A percentile compares a stretch with the other conserved stretches of the same genome.
Conservation (phyloP, 1,140 invertebrate genomes). For the Cherax quadricarinatus region DNA sequence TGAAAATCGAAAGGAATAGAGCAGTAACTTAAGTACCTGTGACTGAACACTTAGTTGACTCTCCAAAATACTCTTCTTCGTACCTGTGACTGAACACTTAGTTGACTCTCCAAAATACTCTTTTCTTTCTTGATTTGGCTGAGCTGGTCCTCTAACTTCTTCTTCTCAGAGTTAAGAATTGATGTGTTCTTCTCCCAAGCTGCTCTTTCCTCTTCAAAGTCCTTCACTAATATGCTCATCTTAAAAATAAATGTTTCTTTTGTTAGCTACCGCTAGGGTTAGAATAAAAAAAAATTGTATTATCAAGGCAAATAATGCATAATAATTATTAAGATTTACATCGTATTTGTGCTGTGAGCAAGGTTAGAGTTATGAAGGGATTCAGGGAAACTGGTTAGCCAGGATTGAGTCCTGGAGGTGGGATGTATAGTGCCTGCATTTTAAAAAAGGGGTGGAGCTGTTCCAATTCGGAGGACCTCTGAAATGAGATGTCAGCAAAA, state of each 20-base stretch:
- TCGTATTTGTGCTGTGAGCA: too few relatives aligned
- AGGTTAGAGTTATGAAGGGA: too few relatives aligned
- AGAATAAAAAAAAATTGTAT: not conserved
- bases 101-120: conserved; percentile 81
- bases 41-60: conserved; percentile 81
- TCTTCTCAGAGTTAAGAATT: conserved; percentile 80
- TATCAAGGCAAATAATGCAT: too few relatives aligned
- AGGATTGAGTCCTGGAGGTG: too few relatives aligned
- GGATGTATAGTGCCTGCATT: too few relatives aligned
- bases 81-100: conserved; percentile 78
- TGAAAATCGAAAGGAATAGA: too few relatives aligned
- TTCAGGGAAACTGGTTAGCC: too few relatives aligned
- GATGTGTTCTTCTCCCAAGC: conserved; percentile 76
- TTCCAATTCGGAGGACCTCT: too few relatives aligned
- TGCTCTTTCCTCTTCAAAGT: conserved; percentile 74
- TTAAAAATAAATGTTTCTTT: conserved; percentile 37
- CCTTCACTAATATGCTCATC: conserved; percentile 73
- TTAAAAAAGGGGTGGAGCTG: too few relatives aligned
- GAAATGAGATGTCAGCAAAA: too few relatives aligned
- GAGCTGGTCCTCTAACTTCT: conserved; percentile 75
- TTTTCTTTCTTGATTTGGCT: conserved; percentile 75
- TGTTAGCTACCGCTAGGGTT: too few relatives aligned
- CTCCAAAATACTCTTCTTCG: conserved; percentile 76
- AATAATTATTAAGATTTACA: too few relatives aligned
- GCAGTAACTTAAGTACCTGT: conserved; percentile 72